phyloP scores from a whole-genome alignment of 2,888 invertebrate genomes.

The Rotaria macrura region DNA sequence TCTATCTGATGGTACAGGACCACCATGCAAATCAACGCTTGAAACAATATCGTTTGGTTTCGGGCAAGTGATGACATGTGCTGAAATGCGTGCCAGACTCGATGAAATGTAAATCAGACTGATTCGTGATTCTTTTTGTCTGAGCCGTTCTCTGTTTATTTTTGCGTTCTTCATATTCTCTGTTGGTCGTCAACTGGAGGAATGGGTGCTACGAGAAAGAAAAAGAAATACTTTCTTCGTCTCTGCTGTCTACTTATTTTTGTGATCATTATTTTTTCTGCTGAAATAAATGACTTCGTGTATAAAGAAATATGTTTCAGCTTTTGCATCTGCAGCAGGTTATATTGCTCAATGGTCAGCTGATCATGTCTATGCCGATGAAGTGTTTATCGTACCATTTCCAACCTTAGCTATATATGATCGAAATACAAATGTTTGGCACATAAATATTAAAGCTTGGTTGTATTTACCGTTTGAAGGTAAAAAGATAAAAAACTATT shows the following conservation, averaged over 20 bases:
- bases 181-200: neutral
- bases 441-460: neutral
- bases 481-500: neutral
- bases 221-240: neutral
- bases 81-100: neutral
- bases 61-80: neutral
- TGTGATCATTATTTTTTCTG: too few relatives aligned
- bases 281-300: neutral
- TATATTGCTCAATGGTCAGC: neutral
- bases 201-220: neutral
- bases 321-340: neutral
- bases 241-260: too few relatives aligned
- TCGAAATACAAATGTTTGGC: neutral
- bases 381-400: constrained; percentile 9
- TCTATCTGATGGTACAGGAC: constrained; percentile 30
- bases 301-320: neutral
- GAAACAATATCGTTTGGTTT: constrained; percentile 19
- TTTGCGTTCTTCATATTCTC: neutral
- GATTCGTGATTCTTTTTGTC: neutral
- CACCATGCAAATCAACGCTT: neutral
- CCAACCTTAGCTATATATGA: neutral
- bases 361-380: neutral
- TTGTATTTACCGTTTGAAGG: constrained; percentile 1
- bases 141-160: neutral
- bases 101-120: neutral